A percentile compares a stretch with the other conserved stretches of the same genome.
These are phyloP conservation scores for Talpa occidentalis DNA, from an alignment of 2,113 vertebrate genomes.

Conservation along the genomic window DNA sequence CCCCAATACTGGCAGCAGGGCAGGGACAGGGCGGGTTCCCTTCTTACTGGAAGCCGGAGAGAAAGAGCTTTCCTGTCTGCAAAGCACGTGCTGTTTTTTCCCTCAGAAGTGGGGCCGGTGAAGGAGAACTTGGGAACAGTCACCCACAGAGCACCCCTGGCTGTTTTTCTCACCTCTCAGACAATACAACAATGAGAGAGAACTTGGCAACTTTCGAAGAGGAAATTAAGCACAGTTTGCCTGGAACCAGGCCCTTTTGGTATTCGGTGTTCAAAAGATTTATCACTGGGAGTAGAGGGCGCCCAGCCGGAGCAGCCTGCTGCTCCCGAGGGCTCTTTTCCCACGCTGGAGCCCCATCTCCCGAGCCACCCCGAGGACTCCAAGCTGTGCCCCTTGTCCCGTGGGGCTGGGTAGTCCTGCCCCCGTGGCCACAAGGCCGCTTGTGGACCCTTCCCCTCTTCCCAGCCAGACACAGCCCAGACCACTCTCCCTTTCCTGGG, in stretches of 20 bases:
- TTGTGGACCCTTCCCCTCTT: neutral
- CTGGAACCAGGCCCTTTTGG: constrained; percentile 58
- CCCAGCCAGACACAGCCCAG: rapidly evolving
- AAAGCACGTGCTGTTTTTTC: constrained; percentile 61
- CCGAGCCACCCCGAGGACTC: neutral
- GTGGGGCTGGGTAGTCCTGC: neutral
- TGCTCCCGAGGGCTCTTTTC: neutral
- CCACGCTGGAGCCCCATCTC: neutral
- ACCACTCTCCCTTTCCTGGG: neutral
- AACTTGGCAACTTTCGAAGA: constrained; percentile 74
- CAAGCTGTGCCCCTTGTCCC: neutral
- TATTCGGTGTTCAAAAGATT: constrained; percentile 48
- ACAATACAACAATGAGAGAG: constrained; percentile 75
- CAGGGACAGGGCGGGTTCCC: constrained; percentile 41
- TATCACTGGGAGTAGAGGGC: neutral
- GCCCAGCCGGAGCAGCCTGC: neutral
- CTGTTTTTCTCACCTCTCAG: constrained; percentile 74
- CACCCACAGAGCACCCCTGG: neutral
- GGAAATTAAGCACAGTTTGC: constrained; percentile 73
- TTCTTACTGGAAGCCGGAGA: constrained; percentile 66
- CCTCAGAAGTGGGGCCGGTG: constrained; percentile 36
- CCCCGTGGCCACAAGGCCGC: neutral
- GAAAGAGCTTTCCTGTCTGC: constrained; percentile 53
- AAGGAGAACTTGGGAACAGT: constrained; percentile 45
- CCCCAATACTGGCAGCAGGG: neutral